Evolutionary conservation across 2,888 invertebrate genomes (phyloP).

Genomic region (Phytoseiulus persimilis): DNA sequence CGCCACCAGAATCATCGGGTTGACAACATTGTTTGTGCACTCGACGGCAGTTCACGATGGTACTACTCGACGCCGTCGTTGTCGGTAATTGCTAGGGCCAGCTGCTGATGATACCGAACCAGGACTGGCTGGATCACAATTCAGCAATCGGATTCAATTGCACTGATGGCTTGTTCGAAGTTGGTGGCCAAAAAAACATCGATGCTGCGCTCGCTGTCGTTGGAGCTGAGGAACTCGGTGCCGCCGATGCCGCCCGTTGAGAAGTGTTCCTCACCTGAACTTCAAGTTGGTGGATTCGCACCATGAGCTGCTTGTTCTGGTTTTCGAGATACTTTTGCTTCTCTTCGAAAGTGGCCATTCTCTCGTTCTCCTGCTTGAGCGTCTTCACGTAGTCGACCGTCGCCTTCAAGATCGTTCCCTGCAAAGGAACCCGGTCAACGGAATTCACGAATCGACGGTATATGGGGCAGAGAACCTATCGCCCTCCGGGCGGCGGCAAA

Average conservation of each 20-base stretch:
- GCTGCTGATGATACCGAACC: background rate
- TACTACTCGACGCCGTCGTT: background rate
- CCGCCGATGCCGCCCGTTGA: background rate
- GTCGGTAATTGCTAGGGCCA: background rate
- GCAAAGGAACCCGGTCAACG: background rate
- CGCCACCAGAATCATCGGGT: background rate
- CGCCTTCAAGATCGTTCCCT: slow-evolving; percentile 90
- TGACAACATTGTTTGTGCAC: background rate
- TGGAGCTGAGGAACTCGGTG: background rate
- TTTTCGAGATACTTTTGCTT: slow-evolving; percentile 70
- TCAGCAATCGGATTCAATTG: background rate
- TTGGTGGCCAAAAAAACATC: background rate
- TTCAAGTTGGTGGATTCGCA: slow-evolving; percentile 64
- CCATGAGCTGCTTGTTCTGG: slow-evolving; percentile 69
- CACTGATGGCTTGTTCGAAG: background rate
- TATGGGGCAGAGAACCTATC: background rate
- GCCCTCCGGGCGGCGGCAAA: no score
- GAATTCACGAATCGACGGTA: background rate
- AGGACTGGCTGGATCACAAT: background rate
- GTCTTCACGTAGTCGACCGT: slow-evolving; percentile 93
- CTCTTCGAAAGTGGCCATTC: slow-evolving; percentile 66
- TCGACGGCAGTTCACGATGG: no score
- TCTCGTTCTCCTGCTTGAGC: slow-evolving; percentile 61
- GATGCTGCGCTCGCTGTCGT: background rate
- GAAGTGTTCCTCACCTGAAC: slow-evolving; percentile 31